A percentile compares a stretch with the other conserved stretches of the same genome.
phyloP scores from a whole-genome alignment of 2,113 vertebrate genomes.

The Sclerurus mexicanus region DNA sequence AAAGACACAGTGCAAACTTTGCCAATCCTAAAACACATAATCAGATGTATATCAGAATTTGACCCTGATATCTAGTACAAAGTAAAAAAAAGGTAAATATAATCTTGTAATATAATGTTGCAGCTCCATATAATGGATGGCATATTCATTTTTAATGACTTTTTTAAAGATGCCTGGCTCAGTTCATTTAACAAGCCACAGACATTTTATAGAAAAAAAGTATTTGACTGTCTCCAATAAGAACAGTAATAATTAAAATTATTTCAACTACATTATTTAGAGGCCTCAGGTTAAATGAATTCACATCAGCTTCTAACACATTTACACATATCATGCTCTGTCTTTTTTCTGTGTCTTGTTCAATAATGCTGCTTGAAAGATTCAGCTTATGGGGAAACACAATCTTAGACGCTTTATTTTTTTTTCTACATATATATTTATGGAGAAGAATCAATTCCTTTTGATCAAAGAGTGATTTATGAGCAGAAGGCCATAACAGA shows the following conservation, averaged over 20 bases:
- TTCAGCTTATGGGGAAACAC: neutral
- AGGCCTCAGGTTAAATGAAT: constrained; percentile 6
- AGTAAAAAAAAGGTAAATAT: neutral
- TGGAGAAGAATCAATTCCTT: neutral
- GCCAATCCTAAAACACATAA: neutral
- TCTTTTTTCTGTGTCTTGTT: neutral
- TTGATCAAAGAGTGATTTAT: neutral
- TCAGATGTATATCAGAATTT: neutral
- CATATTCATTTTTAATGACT: constrained; percentile 2
- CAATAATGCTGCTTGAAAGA: neutral
- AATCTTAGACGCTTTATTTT: neutral
- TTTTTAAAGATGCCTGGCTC: constrained; percentile 10
- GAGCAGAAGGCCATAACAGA: neutral
- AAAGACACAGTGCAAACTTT: neutral
- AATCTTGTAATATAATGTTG: neutral
- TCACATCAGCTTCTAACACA: constrained; percentile 25
- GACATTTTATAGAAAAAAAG: constrained; percentile 43
- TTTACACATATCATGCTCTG: neutral
- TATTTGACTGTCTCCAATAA: neutral
- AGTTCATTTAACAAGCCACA: constrained; percentile 30
- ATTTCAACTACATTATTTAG: constrained; percentile 36
- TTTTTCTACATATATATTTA: neutral
- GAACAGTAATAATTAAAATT: constrained; percentile 49
- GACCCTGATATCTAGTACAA: neutral
- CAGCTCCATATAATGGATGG: neutral